Base-by-base conservation (phyloP, 2,888 invertebrate genomes). In the Zootermopsis nevadensis region DNA sequence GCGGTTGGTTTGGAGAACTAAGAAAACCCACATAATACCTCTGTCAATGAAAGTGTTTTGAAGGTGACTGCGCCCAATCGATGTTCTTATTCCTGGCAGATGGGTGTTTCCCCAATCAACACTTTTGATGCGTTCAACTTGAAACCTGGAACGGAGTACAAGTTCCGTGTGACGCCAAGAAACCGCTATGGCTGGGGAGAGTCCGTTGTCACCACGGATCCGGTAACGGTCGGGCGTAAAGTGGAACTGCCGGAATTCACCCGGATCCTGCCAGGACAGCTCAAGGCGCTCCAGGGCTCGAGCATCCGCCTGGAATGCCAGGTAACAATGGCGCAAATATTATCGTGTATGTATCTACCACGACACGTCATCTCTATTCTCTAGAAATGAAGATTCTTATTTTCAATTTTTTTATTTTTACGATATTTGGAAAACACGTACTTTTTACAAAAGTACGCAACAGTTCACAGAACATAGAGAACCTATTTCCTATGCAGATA, bases 121-220 rank as follows among this genome's bases (percentile, higher is more conserved):
- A 93, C 93, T 15, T 96, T 94, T 88, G 97, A 97, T 88, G 95
- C 94, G 0, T 97, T 96, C 89, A 96, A 96, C 88, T 90, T 97
- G 83, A 94, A 94, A 87, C 92, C 95, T 60, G 95, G 94, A 72
- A 92, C 93, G 67, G 94, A 95, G 87, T 98, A 98, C 88, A 94
- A 96, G 88, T 97, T 98, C 90, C 93, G 97, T 83, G 93, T 98
- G 19, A 96, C 96, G 0, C 96, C 98, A 0, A 92, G 96, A 83
- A 98, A 98, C 90, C 93, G 97, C 86, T 96, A 96, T 88, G 98
- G 98, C 53, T 96, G 96, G 94, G 97, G 98, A 22, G 95, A 96
- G 86, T 91, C 96, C 0, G 93, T 94, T 0, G 94, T 94, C 87
- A 94, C 94, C 6, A 92, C 93, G 1, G 90, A 90, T 3, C 91